Base-by-base conservation (phyloP, 2,888 invertebrate genomes). In the Gortyna flavago region DNA sequence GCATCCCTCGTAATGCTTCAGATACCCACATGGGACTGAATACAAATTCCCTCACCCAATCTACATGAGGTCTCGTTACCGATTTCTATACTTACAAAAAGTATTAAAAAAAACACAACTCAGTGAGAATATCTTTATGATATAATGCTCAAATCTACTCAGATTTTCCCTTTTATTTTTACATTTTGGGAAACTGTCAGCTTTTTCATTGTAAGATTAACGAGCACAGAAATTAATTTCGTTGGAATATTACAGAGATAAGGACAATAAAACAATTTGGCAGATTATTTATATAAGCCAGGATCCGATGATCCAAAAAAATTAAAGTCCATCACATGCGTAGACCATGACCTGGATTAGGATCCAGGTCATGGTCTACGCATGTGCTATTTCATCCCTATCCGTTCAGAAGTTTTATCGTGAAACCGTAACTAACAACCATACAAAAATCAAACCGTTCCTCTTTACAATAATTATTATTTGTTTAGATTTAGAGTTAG, bases 31-130 rank as follows among this genome's bases (percentile, higher is more conserved):
- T 78, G 92, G 92, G 93, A 90, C 91, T 87, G 84, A 88, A 91
- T 87, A 90, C 88, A 90, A 92, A 92, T 88, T 92, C 92, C 93
- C 93, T 89, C 81, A 90, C 81, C 90, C 92, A 93, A 94, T 94
- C 92, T 93, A 86, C 90, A 91, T 88, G 85, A 90, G 88, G 89
- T 89, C 85, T 81, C 79, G 84, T 87, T 91, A 92, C 88, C 88
- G 90, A 90, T 90, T 92, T 92, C 80, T 87, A 44, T 80, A 73
- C 13, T n/a, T n/a, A n/a, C n/a, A 80, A 62, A 80, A 80, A 54
- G 32, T 79, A 81, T 85, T n/a, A n/a, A 89, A 85, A 88, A 90
- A 72, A 90, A 90, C 87, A 84, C 85, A 85, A 84, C 81, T 75
- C 82, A 80, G 68, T 44, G 79, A 85, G 78, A 80, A 83, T 75